Conservation (phyloP, 2,888 invertebrate genomes). For the Tanaodytes sp. region DNA sequence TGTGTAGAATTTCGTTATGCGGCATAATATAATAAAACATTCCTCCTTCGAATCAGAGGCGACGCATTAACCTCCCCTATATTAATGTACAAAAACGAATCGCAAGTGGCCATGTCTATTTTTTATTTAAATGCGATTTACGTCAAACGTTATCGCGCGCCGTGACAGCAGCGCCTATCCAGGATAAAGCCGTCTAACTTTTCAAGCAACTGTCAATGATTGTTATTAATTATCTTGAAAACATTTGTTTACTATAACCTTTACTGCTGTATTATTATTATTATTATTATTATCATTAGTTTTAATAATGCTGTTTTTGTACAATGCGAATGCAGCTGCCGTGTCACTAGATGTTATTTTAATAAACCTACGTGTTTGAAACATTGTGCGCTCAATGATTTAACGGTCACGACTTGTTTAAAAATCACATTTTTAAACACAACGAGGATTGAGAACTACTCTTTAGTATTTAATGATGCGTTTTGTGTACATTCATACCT, state of each 20-base stretch:
- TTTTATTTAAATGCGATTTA: constrained; percentile 1
- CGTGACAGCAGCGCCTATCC: constrained; percentile 1
- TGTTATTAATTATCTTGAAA: neutral
- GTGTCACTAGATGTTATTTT: neutral
- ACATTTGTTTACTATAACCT: neutral
- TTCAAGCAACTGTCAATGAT: constrained; percentile 7
- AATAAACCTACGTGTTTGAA: neutral
- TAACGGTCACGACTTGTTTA: neutral
- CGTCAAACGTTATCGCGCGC: constrained; percentile 2
- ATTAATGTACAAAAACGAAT: constrained; percentile 29
- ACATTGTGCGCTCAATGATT: constrained; percentile 12
- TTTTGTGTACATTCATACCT: constrained; percentile 3
- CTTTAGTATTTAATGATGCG: constrained; percentile 19
- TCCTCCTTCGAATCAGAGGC: constrained; percentile 37
- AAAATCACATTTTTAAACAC: constrained; percentile 12
- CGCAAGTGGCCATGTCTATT: constrained; percentile 17
- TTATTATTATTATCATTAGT: constrained; percentile 17
- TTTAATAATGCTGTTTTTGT: constrained; percentile 31
- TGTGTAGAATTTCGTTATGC: neutral
- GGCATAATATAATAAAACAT: constrained; percentile 14
- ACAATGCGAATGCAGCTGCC: constrained; percentile 30
- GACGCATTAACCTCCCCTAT: constrained; percentile 12
- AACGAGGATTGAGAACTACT: constrained; percentile 10
- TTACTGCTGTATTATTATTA: constrained; percentile 2
- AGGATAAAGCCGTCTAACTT: constrained; percentile 25